Percentiles rank a stretch among this genome's conserved stretches.
These are phyloP conservation scores for Brachionus manjavacas DNA, from an alignment of 1,140 invertebrate genomes.

Conservation along the genomic window DNA sequence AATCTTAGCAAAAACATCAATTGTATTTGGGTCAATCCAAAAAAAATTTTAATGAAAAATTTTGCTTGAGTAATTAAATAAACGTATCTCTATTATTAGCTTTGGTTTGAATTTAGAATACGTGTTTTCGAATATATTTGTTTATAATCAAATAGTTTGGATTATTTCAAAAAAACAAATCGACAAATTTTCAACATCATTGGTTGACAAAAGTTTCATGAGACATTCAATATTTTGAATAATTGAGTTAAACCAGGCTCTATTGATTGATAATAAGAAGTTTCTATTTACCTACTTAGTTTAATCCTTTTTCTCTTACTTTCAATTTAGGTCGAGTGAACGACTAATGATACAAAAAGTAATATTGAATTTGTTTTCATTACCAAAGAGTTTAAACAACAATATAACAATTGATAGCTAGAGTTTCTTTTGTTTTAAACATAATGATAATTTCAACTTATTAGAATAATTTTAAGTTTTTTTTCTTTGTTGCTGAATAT, in stretches of 20 bases:
- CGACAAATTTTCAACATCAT: not conserved
- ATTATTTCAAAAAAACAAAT: not conserved
- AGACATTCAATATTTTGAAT: not conserved
- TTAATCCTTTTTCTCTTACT: constrained; percentile 46
- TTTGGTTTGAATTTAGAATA: not conserved
- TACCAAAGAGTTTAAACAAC: not conserved
- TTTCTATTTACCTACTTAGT: constrained; percentile 42
- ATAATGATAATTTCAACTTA: not conserved
- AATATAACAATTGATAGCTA: not conserved
- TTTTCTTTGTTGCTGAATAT: too few relatives aligned
- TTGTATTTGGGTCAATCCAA: not conserved
- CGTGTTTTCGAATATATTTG: not conserved
- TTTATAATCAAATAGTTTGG: not conserved
- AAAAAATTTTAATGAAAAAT: not conserved
- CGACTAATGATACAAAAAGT: not conserved
- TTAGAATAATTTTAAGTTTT: not conserved
- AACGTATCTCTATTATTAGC: not conserved
- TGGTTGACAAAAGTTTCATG: not conserved
- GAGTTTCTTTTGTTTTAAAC: not conserved
- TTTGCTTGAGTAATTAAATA: not conserved
- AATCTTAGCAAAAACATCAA: too few relatives aligned
- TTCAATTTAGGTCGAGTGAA: not conserved
- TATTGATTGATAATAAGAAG: not conserved
- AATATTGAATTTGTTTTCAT: not conserved
- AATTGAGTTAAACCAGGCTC: not conserved